phyloP scores from a whole-genome alignment of 2,797 vertebrate species.

The Phrynocephalus guinanensis region DNA sequence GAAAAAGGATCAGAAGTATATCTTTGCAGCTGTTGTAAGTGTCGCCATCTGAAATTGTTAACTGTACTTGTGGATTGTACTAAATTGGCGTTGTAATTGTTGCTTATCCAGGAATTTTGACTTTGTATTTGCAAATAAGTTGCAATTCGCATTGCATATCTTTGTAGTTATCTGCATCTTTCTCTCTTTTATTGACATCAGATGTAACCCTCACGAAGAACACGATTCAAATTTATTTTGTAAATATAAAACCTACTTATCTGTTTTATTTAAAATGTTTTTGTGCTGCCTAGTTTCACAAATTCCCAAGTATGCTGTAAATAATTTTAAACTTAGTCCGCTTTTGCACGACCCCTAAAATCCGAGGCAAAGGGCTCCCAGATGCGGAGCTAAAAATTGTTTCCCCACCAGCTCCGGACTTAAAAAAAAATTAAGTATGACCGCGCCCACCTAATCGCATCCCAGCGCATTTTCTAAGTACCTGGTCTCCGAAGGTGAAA shows the following conservation, averaged over 20 bases:
- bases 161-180: neutral
- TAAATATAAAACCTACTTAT: neutral
- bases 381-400: too few relatives aligned
- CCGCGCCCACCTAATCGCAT: too few relatives aligned
- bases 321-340: neutral
- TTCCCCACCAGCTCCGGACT: too few relatives aligned
- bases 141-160: neutral
- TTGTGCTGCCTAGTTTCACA: too few relatives aligned
- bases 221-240: neutral
- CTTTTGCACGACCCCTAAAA: too few relatives aligned
- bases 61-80: conserved; percentile 1
- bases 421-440: too few relatives aligned
- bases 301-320: neutral
- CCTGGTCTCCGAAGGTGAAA: too few relatives aligned
- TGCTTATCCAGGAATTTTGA: too few relatives aligned
- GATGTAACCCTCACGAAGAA: neutral
- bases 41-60: conserved; percentile 9
- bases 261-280: neutral
- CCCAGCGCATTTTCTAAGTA: too few relatives aligned
- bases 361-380: too few relatives aligned
- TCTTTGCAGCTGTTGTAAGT: conserved; percentile 94
- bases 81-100: conserved; percentile 22
- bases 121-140: too few relatives aligned
- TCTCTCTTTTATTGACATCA: neutral
- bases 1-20: conserved; percentile 98